These are phyloP conservation scores for Arbacia lixula DNA, from an alignment of 53 echinoderm and acorn worm species.

Conservation along the genomic window DNA sequence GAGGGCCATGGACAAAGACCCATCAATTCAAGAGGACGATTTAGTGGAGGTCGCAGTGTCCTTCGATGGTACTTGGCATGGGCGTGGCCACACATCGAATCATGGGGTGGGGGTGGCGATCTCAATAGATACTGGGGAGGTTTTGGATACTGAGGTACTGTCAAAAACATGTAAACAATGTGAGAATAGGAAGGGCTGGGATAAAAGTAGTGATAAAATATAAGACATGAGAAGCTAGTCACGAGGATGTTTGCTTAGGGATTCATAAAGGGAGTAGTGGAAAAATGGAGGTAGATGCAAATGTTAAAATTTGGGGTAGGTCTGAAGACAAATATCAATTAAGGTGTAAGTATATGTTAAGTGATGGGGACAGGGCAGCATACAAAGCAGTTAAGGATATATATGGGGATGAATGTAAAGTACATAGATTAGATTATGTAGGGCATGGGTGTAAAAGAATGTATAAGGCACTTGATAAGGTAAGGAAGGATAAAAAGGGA, in stretches of 20 bases:
- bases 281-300: slow-evolving; percentile 54
- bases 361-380: slow-evolving; percentile 59
- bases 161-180: slow-evolving; percentile 36
- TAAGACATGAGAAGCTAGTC: too few relatives aligned
- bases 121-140: slow-evolving; percentile 52
- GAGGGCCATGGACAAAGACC: not conserved
- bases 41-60: slow-evolving; percentile 40
- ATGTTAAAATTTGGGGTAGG: slow-evolving; percentile 41
- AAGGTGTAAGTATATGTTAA: slow-evolving; percentile 48
- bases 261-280: slow-evolving; percentile 26
- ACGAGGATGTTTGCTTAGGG: slow-evolving; percentile 2
- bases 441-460: slow-evolving; percentile 55
- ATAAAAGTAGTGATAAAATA: not conserved
- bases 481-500: slow-evolving; percentile 32
- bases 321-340: slow-evolving; percentile 35
- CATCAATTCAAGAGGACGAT: not conserved
- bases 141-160: slow-evolving; percentile 20
- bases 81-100: slow-evolving; percentile 40
- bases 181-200: not conserved
- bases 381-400: slow-evolving; percentile 16
- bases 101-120: slow-evolving; percentile 58
- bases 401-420: slow-evolving; percentile 54
- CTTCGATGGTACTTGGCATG: slow-evolving; percentile 57
- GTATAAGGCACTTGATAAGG: slow-evolving; percentile 31
- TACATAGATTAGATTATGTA: slow-evolving; percentile 60